Percentiles rank a stretch among this genome's conserved stretches.
These are phyloP conservation scores for Oryzias melastigma DNA, from an alignment of 2,113 vertebrate species.

Conservation along the genomic window DNA sequence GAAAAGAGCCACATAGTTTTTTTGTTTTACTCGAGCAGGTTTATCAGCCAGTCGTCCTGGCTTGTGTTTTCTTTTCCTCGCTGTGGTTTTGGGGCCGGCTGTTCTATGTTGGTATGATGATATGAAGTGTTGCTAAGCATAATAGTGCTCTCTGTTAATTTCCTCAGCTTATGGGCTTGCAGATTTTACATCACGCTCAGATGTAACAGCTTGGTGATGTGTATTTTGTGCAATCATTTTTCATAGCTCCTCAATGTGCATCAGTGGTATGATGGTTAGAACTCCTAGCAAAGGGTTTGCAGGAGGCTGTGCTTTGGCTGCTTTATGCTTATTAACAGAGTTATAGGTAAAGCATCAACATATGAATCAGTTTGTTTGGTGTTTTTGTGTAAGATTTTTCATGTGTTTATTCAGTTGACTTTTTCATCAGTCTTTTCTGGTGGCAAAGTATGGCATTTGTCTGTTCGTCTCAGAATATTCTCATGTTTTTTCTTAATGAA, in stretches of 20 bases:
- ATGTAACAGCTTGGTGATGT: conserved; percentile 78
- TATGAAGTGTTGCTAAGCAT: conserved; percentile 52
- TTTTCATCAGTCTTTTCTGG: conserved; percentile 11
- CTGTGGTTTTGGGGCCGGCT: conserved; percentile 68
- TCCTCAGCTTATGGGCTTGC: conserved; percentile 75
- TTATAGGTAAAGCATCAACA: conserved; percentile 14
- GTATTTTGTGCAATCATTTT: conserved; percentile 42
- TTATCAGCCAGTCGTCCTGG: conserved; percentile 44
- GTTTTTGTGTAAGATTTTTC: conserved; percentile 6
- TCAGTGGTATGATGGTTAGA: conserved; percentile 61
- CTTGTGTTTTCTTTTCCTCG: conserved; percentile 56
- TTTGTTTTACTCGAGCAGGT: conserved; percentile 52
- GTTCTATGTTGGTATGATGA: conserved; percentile 68
- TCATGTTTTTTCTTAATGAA: no score
- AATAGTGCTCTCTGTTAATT: conserved; percentile 61
- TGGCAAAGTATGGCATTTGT: conserved; percentile 38
- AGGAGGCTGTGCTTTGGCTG: conserved; percentile 40
- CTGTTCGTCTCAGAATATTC: conserved; percentile 46
- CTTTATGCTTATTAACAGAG: conserved; percentile 42
- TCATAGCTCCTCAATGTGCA: conserved; percentile 39
- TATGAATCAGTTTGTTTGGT: conserved; percentile 12
- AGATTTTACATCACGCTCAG: conserved; percentile 70
- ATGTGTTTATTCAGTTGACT: conserved; percentile 29
- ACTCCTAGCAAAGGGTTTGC: conserved; percentile 8
- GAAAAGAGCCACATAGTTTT: conserved; percentile 67